Evolutionary conservation across 2,797 vertebrate genomes (phyloP).

Genomic region (Ctenosaura bakeri): DNA sequence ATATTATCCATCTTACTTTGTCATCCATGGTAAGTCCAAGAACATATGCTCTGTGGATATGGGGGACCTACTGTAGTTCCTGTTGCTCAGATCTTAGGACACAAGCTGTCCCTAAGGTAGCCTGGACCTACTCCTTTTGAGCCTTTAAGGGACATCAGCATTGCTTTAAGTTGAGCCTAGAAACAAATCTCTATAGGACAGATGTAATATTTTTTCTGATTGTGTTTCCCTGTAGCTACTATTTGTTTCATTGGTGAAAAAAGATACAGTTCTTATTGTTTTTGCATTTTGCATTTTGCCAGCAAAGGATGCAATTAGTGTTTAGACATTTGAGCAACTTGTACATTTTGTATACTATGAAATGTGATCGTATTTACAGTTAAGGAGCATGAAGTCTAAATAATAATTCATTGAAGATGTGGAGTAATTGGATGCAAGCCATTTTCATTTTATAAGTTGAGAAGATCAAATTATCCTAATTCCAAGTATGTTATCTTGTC

Average conservation of each 20-base stretch:
- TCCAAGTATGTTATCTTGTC: neutral
- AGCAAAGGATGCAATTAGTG: neutral
- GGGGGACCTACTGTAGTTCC: too few species aligned
- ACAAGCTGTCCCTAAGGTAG: neutral
- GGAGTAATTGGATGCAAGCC: neutral
- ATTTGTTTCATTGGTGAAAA: neutral
- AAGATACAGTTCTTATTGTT: too few species aligned
- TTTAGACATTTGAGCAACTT: constrained; percentile 4
- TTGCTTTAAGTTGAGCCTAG: neutral
- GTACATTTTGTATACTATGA: neutral
- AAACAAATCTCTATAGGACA: neutral
- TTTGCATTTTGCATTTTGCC: neutral
- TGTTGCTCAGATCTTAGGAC: neutral
- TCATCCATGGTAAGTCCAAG: too few species aligned
- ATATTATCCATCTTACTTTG: too few species aligned
- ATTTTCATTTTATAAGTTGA: neutral
- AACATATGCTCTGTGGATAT: too few species aligned
- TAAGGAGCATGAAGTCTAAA: neutral
- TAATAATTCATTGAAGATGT: neutral
- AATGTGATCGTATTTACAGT: neutral
- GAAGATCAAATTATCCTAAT: neutral
- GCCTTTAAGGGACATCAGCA: neutral
- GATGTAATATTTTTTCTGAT: neutral
- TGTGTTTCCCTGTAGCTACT: neutral
- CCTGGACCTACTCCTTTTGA: neutral